Base-by-base conservation (phyloP, 2,888 invertebrate species). In the Calliscelio sp. region DNA sequence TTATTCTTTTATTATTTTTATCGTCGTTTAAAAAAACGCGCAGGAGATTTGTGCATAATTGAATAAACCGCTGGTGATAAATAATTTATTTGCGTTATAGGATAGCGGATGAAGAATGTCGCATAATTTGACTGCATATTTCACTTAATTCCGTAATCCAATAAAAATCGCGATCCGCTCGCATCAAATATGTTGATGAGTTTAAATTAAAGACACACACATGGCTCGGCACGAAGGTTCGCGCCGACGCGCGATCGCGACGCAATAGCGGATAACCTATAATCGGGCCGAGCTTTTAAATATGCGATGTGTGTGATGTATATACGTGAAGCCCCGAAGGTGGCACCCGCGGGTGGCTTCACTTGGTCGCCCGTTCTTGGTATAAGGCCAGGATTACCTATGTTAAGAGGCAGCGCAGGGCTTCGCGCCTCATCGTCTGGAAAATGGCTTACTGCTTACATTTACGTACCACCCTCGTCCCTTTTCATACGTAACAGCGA, bases 381-480 rank as follows among this genome's bases (percentile, higher is more conserved):
- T 80, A 49, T 71, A 89, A 90, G 89, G 90, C 90, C 90, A 89
- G 92, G 93, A 93, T 93, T 93, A 93, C 90, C 87, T 86, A 83
- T 87, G 89, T 90, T 90, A 91, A 91, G 92, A 92, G 91, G 90
- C 91, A 89, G 89, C 88, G 88, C 89, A 87, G 91, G 92, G 92
- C 92, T 92, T 92, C 92, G 92, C 92, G 92, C 92, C 91, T 93
- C 93, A 93, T 93, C 93, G 93, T 93, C 93, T 93, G 93, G 93
- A 93, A 93, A 93, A 93, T 93, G 92, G 93, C 93, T 93, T 93
- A 93, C 92, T 89, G 92, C 92, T 92, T 92, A 91, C 91, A 92
- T 91, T 91, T 90, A 90, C 92, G 88, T 89, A 87, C 88, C 89
- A 86, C 86, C 87, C 86, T 85, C 78, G 71, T 77, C 87, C 81